A percentile compares a stretch with the other conserved stretches of the same genome.
Evolutionary conservation across 2,888 invertebrate genomes (phyloP).

Genomic region (Miltochrista miniata): DNA sequence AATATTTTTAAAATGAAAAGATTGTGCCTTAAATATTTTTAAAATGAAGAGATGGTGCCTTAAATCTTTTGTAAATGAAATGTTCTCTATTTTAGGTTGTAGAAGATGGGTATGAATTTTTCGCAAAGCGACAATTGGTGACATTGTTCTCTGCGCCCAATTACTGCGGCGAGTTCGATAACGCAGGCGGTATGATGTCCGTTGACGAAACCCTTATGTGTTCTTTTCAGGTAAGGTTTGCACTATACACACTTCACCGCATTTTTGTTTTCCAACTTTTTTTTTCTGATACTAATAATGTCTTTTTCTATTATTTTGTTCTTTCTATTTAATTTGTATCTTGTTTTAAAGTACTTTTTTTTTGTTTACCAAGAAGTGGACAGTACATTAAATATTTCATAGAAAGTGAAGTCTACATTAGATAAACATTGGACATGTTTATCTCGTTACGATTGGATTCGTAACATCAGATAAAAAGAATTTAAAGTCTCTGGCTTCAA

Average conservation of each 20-base stretch:
- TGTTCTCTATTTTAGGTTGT: constrained; percentile 86
- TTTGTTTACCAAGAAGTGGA: constrained; percentile 5
- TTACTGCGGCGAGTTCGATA: constrained; percentile 99
- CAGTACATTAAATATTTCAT: constrained; percentile 1
- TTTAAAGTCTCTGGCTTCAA: constrained; percentile 1
- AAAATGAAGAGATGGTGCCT: no score
- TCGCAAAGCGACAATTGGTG: constrained; percentile 98
- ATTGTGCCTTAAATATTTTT: no score
- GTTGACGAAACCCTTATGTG: constrained; percentile 99
- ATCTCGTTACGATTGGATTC: not conserved
- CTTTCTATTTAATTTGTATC: not conserved
- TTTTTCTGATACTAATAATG: not conserved
- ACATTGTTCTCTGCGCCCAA: constrained; percentile 99
- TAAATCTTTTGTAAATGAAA: not conserved
- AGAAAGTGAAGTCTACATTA: constrained; percentile 1
- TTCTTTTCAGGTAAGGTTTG: constrained; percentile 95
- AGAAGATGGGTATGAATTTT: constrained; percentile 99
- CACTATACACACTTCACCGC: not conserved
- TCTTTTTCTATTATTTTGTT: not conserved
- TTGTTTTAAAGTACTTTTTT: constrained; percentile 1
- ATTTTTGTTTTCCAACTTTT: not conserved
- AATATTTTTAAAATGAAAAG: no score
- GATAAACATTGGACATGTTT: constrained; percentile 3
- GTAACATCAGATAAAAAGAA: constrained; percentile 3
- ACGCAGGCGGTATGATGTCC: constrained; percentile 99